Percentiles rank a stretch among this genome's conserved stretches.
Conservation (phyloP, 2,888 invertebrate genomes). For the Apantesis nais region DNA sequence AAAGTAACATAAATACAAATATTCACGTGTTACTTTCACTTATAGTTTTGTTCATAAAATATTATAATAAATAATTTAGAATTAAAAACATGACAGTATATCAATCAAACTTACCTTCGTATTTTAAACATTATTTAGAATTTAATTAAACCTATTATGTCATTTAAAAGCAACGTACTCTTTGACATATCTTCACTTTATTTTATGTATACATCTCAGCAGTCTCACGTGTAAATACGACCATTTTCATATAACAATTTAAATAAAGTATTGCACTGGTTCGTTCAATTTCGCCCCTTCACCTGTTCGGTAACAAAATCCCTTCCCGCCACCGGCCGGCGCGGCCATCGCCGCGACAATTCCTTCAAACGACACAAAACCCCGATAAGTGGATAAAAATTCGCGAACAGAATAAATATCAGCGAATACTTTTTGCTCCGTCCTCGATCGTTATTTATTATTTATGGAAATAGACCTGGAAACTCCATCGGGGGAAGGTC, state of each 20-base stretch:
- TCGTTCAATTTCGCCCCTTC: background rate
- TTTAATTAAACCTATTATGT: no score
- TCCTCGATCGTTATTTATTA: conserved; percentile 83
- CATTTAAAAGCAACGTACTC: no score
- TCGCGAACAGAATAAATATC: conserved; percentile 80
- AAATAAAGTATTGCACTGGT: background rate
- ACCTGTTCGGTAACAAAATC: conserved; percentile 3
- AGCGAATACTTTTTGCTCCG: conserved; percentile 76
- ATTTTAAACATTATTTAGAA: background rate
- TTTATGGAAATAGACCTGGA: conserved; percentile 84
- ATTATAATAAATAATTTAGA: no score
- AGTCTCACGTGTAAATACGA: background rate
- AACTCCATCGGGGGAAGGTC: conserved; percentile 78
- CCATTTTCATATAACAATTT: background rate
- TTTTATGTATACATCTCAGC: background rate
- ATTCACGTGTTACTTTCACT: no score
- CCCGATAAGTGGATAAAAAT: conserved; percentile 79
- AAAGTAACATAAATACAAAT: background rate
- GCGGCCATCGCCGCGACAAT: conserved; percentile 33
- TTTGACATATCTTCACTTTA: no score
- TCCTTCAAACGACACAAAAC: conserved; percentile 54
- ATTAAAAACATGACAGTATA: no score
- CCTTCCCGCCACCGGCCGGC: background rate
- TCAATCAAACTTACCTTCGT: background rate
- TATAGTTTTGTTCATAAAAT: no score